Conservation (phyloP, 2,888 invertebrate species). For the Mythimna albipuncta region DNA sequence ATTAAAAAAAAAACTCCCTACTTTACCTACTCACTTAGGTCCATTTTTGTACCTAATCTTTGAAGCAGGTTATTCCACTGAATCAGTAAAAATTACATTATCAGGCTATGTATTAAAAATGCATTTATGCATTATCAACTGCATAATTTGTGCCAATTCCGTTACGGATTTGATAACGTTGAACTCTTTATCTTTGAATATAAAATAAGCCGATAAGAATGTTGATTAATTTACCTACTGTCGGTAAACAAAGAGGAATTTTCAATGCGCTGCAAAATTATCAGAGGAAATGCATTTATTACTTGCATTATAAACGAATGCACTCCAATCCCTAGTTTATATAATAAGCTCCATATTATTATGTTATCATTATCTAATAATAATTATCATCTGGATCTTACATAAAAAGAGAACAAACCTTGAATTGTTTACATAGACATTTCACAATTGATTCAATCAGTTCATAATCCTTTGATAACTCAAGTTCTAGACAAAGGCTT, state of each 20-base stretch:
- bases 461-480: constrained; percentile 44
- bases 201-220: constrained; percentile 31
- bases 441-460: constrained; percentile 51
- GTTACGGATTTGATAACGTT: constrained; percentile 35
- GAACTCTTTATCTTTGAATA: constrained; percentile 31
- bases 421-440: constrained; percentile 40
- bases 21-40: constrained; percentile 19
- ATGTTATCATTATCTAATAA: constrained; percentile 5
- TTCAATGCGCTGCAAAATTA: constrained; percentile 3
- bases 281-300: constrained; percentile 5
- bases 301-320: constrained; percentile 15
- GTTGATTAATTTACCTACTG: constrained; percentile 1
- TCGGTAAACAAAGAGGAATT: constrained; percentile 15
- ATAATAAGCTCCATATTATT: constrained; percentile 6
- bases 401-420: constrained; percentile 37
- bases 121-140: neutral
- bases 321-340: constrained; percentile 1
- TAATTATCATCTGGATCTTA: constrained; percentile 11
- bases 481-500: constrained; percentile 52
- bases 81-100: neutral
- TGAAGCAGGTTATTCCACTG: neutral
- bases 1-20: constrained; percentile 26
- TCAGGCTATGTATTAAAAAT: neutral
- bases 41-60: neutral
- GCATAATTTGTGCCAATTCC: constrained; percentile 37